Evolutionary conservation across 2,113 vertebrate genomes (phyloP), one percentile per base, ranked within the genome.

Genomic region (Corythornis vintsioides): DNA sequence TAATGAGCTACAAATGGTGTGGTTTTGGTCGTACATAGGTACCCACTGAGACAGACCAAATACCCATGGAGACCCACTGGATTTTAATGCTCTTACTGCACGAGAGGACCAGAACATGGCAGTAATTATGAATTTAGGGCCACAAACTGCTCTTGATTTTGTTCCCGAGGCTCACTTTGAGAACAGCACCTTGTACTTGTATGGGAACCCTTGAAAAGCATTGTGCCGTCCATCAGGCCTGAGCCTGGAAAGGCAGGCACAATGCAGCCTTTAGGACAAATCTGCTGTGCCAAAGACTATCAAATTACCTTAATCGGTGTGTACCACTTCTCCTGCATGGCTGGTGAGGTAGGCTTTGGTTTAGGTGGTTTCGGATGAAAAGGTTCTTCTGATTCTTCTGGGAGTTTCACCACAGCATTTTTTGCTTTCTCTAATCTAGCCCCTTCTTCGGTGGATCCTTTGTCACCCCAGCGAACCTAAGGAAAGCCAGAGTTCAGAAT

Each of bases 391-490:
- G 72, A 28, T 38, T 99, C 98, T 93, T 99, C 99, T 4, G 98
- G 98, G n/a, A 99, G 78, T 33, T 95, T 98, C 63, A 99, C 97
- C 69, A 98, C 97, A 43, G 99, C 99, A 53, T 99, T 99, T 97
- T 99, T 99, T 67, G 99, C 99, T 91, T 97, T 99, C 95, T 99
- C 99, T 93, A 99, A 94, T 10, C 99, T 97, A 15, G 99, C 99
- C 4, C 99, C 99, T 97, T 99, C 99, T 88, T 99, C 99, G 0
- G 99, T 99, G 4, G 99, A 99, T 65, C 99, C 99, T 86, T 99
- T 99, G 83, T 99, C 99, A 0, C 99, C 99, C 99, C 99, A 99
- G 28, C 98, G 99, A 45, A 99, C 99, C 99, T 99, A 45, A 55
- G 60, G 19, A 83, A 95, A 89, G 82, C 56, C 91, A 94, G 50